Evolutionary conservation across 1,140 invertebrate genomes (phyloP), one percentile per base, ranked within the genome.

Genomic region (Caenorhabditis tropicalis): DNA sequence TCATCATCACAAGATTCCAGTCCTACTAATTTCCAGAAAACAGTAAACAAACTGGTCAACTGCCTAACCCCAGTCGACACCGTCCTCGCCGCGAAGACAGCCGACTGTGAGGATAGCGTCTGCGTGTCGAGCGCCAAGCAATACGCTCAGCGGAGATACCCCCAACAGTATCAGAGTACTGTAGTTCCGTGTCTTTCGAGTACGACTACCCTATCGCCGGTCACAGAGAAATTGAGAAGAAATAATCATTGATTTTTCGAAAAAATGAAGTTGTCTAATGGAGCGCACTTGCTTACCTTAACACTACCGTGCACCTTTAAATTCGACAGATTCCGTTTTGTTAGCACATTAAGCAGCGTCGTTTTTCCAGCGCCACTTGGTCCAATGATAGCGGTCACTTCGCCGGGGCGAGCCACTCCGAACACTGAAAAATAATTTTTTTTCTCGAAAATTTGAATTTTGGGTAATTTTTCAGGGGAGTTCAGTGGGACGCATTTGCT

Each of bases 351-450:
- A 49, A 98, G 92, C 0, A 98, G 93, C 0, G 96, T 98, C 0
- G 96, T 97, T 92, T 98, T 99, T 4, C 96, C 96, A 0, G 96
- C 95, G 0, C 96, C 96, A 24, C 31, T 48, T n/a, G 96, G 95
- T 2, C 96, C 96, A 94, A 98, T 95, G 33, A 98, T 94, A 5
- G 96, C 96, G 74, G 97, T 91, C 29, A 98, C 92, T 91, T 97
- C 95, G 2, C 96, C 96, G 2, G 96, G 95, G 91, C 94, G 94
- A 0, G 96, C 96, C 0, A 95, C 93, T 10, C 96, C 96, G 86
- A 93, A 95, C 2, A 96, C 96, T 95, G 65, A 2, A 74, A 74
- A 56, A 56, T 27, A 12, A 29, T 29, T 10, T 29, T 56, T 27
- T 9, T 27, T 27, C 4, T 10, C 21, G 1, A 56, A 56, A 51